Evolutionary conservation across 2,797 vertebrate species (phyloP).

Genomic region (Lepilemur septentrionalis): DNA sequence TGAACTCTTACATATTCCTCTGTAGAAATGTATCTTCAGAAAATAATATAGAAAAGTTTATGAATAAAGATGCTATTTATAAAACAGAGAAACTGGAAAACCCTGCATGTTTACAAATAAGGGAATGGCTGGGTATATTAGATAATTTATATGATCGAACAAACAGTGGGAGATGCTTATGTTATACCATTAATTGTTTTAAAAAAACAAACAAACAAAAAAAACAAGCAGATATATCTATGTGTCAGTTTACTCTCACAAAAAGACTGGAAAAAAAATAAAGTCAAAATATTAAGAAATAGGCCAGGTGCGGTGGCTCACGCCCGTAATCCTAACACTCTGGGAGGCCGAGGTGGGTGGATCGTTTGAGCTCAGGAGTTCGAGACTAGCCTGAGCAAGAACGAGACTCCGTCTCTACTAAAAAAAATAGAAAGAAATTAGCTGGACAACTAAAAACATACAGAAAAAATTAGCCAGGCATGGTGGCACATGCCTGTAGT

Average conservation of each 20-base stretch:
- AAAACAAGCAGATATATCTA: not conserved
- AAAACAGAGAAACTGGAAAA: not conserved
- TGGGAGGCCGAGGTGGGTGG: too few relatives aligned
- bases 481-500: too few relatives aligned
- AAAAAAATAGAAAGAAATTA: too few relatives aligned
- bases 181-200: not conserved
- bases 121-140: not conserved
- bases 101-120: not conserved
- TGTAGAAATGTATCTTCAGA: not conserved
- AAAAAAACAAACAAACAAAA: not conserved
- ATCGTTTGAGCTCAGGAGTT: too few relatives aligned
- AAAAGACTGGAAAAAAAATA: not conserved
- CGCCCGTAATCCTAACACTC: too few relatives aligned
- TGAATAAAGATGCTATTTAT: not conserved
- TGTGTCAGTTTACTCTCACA: not conserved
- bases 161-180: not conserved
- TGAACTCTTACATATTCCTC: not conserved
- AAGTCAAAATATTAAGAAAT: not conserved
- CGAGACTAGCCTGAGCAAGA: too few relatives aligned
- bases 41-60: not conserved
- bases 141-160: not conserved
- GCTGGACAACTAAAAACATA: too few relatives aligned
- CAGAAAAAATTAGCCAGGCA: too few relatives aligned
- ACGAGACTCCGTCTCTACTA: too few relatives aligned
- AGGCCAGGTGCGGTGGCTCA: not conserved